Evolutionary conservation across 2,888 invertebrate species (phyloP), one percentile per base, ranked within the genome.

Genomic region (Sialis lutaria): DNA sequence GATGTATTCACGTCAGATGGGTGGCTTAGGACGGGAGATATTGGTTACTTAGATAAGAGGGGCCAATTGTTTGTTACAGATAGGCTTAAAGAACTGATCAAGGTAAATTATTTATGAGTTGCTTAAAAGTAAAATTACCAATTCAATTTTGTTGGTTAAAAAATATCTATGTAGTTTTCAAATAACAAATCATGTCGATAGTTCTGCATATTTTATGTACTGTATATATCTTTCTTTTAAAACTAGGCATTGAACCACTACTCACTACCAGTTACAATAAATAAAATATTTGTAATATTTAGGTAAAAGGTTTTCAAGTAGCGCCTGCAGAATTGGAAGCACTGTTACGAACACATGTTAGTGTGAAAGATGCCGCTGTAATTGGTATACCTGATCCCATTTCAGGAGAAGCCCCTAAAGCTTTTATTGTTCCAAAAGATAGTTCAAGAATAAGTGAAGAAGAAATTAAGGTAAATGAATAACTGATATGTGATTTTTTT

Each of bases 261-360:
- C n/a, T n/a, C n/a, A n/a, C n/a, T n/a, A n/a, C n/a, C n/a, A 22
- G 4, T 22, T 22, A 22, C 2, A 22, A 22, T 22, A 2, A 22
- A 22, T 22, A 22, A 22, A 22, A 22, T 22, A 22, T 22, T 22
- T 13, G 13, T 22, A 40, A n/a, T n/a, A 13, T 33, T 33, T n/a
- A 50, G 50, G 43, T 40, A 0, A 78, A 75, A 62, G 77, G 70
- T 2, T 76, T 68, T 56, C 75, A 89, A 76, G 90, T 92, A 6
- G 78, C 91, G 7, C 92, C 92, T 13, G 90, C 91, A 1, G 92
- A 92, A 63, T 62, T 92, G 31, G 92, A 92, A 63, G 77, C 72
- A 44, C 57, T 85, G 5, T 58, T 89, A 1, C 72, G 82, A 49
- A 71, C 74, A 40, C 82, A 86, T 62, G 81, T 85, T 0, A 73